Base-by-base conservation (phyloP, 2,113 vertebrate species). In the Siphamia tubifer region DNA sequence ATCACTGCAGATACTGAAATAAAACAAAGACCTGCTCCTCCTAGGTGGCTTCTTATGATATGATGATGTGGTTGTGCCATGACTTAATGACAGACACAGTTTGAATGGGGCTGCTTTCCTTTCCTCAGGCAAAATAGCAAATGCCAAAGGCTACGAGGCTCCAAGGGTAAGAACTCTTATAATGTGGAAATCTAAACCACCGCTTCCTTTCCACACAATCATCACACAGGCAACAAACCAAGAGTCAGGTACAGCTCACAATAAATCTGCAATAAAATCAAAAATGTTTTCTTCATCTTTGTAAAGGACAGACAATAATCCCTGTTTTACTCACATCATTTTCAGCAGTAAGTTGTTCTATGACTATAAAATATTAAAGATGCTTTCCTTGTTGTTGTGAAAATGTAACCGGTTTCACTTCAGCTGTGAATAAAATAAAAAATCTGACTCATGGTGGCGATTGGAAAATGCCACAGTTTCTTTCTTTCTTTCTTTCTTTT, bases 71-170 rank as follows among this genome's bases (percentile, higher is more conserved):
- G 63, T 56, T 74, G 71, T 57, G 74, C 75, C 67, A 65, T 32
- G 72, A 83, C 71, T 76, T 61, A 62, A 80, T 77, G 82, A 83
- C 61, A 74, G 72, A 69, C 60, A 66, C 54, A 35, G 57, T 75
- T 66, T 66, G 71, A 87, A 76, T 24, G 54, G 54, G 25, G 42
- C 54, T 30, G 53, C 39, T 48, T 74, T 76, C 53, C 58, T 89
- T 80, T 85, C 86, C 85, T 75, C 48, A 28, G 86, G 88, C 87
- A 77, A 84, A 86, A 88, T 82, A 75, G 34, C 55, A 68, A 83
- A 58, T 32, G 86, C 88, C 82, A 70, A 60, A 61, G 82, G 91
- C 86, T 56, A 80, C 38, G 40, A 74, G 72, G 69, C 64, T 83
- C 80, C 39, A 58, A 77, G 84, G 77, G 72, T 55, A 77, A 36